Base-by-base conservation (phyloP, 2,888 invertebrate genomes). In the Aelia acuminata region DNA sequence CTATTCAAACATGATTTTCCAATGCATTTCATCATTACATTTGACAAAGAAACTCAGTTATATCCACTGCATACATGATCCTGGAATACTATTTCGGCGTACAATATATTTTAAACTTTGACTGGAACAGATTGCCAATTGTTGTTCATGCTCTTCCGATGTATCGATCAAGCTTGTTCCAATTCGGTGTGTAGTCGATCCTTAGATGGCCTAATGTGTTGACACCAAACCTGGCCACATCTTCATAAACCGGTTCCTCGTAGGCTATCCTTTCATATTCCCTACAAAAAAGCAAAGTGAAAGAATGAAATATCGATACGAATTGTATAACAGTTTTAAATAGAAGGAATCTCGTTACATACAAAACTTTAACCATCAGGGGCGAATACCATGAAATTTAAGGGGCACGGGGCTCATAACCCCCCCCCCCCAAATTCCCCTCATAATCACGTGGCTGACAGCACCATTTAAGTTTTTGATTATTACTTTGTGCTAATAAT, bases 191-290 rank as follows among this genome's bases (percentile, higher is more conserved):
- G 89, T 91, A 91, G 91, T 92, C 91, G 88, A 92, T 91, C 90
- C 91, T 91, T 87, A 92, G 91, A 89, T 92, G 92, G 31, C 92
- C 92, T 90, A 92, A 91, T 88, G 91, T 91, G 91, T 91, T 92
- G 90, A 92, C 91, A 20, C 90, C 91, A 88, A 91, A 91, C 22
- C 88, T 88, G 47, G 87, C 85, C 13, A 88, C 87, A 85, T 89
- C 89, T 53, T 89, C 89, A 63, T 89, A 89, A 22, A 89, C 87
- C n/a, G 89, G 84, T 13, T 89, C 89, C 15, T 88, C 88, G 53
- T 88, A 80, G 53, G 87, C 70, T 39, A 87, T 75, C 63, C 87
- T 70, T 26, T 87, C 87, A n/a, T 87, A 87, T 31, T 87, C 87
- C 31, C 87, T 87, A 22, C 20, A 18, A 70, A 70, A 31, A 70